Evolutionary conservation across 1,140 invertebrate species (phyloP), one percentile per base, ranked within the genome.

Genomic region (Drosophila carrolli): DNA sequence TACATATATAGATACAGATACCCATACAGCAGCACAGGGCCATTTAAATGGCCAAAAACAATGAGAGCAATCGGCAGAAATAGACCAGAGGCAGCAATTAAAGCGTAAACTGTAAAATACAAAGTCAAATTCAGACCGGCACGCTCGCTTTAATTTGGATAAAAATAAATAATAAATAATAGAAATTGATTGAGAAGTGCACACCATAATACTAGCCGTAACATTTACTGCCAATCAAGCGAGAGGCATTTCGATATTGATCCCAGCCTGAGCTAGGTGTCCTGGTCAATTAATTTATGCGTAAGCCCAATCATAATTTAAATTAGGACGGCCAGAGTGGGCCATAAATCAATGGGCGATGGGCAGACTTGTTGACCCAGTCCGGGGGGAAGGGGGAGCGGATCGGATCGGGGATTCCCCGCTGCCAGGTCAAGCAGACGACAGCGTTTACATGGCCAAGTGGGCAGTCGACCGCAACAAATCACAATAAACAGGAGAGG

Each of bases 41-140:
- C 66, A 50, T 19, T 41, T 48, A 72, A 72, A 71, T 57, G 65
- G 50, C 63, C 67, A 41, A 70, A 70, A 71, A 71, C 68, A 72
- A 72, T 58, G 44, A 58, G 68, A 72, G 68, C 66, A 71, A 58
- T 72, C 68, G 70, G 53, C 68, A 40, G 66, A 75, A 75, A 75
- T 53, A 54, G 38, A 66, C 37, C 67, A 48, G 50, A 3, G 32
- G 37, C 29, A 44, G 65, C 56, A 57, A 61, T 50, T 63, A 65
- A 48, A 77, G 57, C 50, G 60, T 59, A 63, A 68, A 79, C 29
- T 75, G 72, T 75, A 66, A 65, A 40, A 75, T 65, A 72, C 68
- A 71, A 71, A 71, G 67, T 71, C 71, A 65, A 66, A 43, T 59
- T 60, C 37, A 40, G 65, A n/a, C 38, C 32, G 57, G 32, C 44